A percentile compares a stretch with the other conserved stretches of the same genome.
phyloP scores from a whole-genome alignment of 2,888 invertebrate genomes.

The Sarcophaga carnaria region DNA sequence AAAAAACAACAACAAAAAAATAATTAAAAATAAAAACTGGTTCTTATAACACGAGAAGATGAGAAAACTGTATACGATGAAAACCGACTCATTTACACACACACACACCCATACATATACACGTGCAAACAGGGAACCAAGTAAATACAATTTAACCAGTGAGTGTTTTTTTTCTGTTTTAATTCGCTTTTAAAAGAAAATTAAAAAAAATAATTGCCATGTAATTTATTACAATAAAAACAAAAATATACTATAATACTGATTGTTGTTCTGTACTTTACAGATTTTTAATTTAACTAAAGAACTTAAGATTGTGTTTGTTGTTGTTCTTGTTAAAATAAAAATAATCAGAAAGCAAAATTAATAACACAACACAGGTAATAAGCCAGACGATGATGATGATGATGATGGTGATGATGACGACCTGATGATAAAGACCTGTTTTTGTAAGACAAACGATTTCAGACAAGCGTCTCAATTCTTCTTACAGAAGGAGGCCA shows the following conservation, averaged over 20 bases:
- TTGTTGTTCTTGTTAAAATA: slow-evolving; percentile 40
- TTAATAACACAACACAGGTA: slow-evolving; percentile 24
- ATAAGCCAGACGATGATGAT: slow-evolving; percentile 19
- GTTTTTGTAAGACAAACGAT: too few species aligned
- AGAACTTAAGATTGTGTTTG: slow-evolving; percentile 2
- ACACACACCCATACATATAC: slow-evolving; percentile 4
- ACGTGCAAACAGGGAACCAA: slow-evolving; percentile 36
- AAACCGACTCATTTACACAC: slow-evolving; percentile 8
- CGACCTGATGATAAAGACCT: slow-evolving; percentile 12
- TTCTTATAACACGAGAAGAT: slow-evolving; percentile 56
- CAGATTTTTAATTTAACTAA: background rate
- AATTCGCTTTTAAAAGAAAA: slow-evolving; percentile 26
- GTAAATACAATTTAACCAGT: slow-evolving; percentile 38
- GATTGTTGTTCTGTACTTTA: background rate
- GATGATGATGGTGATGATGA: slow-evolving; percentile 15
- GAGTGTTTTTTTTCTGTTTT: slow-evolving; percentile 25
- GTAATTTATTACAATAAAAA: slow-evolving; percentile 51
- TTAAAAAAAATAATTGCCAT: slow-evolving; percentile 42
- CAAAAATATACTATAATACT: slow-evolving; percentile 10
- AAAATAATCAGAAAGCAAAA: slow-evolving; percentile 17
- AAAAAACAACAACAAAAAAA: too few species aligned
- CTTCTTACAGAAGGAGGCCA: too few species aligned
- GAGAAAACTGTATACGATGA: slow-evolving; percentile 51
- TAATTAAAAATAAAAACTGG: slow-evolving; percentile 46
- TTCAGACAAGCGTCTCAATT: too few species aligned